These are phyloP conservation scores for Melanostoma mellinum DNA, from an alignment of 2,888 invertebrate genomes.

Conservation along the genomic window DNA sequence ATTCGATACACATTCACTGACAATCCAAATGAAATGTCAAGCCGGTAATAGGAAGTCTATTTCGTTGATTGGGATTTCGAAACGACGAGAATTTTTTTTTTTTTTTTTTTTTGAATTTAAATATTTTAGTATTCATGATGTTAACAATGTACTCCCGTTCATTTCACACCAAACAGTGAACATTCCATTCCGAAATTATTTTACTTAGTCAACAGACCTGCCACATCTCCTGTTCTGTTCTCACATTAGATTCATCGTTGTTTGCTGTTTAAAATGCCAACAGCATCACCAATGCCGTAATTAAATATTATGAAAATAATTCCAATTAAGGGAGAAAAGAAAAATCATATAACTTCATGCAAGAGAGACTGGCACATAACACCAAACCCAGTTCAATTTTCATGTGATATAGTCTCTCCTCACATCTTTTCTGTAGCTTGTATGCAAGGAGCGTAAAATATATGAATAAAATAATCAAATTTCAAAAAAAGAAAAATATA, in stretches of 20 bases:
- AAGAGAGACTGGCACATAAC: not conserved
- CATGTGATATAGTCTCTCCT: not conserved
- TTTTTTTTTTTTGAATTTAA: too few species aligned
- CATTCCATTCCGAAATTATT: too few species aligned
- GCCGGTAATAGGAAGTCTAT: too few species aligned
- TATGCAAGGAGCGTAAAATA: not conserved
- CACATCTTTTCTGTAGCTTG: not conserved
- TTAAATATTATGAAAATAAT: conserved; percentile 53
- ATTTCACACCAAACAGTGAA: too few species aligned
- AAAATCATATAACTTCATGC: conserved; percentile 30
- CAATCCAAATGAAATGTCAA: too few species aligned
- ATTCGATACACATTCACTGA: too few species aligned
- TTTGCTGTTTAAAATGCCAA: conserved; percentile 41
- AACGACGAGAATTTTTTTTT: too few species aligned
- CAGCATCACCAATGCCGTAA: conserved; percentile 22
- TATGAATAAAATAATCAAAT: not conserved
- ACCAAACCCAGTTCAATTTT: conserved; percentile 1
- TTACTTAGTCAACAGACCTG: not conserved
- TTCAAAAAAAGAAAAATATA: too few species aligned
- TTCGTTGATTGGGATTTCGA: too few species aligned
- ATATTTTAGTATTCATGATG: too few species aligned
- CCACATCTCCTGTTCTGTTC: not conserved
- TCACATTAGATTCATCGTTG: not conserved
- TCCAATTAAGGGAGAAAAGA: conserved; percentile 38
- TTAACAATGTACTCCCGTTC: too few species aligned